A percentile compares a stretch with the other conserved stretches of the same genome.
Evolutionary conservation across 53 echinoderm and acorn worm genomes (phyloP).

Genomic region (Zoroaster sp.): DNA sequence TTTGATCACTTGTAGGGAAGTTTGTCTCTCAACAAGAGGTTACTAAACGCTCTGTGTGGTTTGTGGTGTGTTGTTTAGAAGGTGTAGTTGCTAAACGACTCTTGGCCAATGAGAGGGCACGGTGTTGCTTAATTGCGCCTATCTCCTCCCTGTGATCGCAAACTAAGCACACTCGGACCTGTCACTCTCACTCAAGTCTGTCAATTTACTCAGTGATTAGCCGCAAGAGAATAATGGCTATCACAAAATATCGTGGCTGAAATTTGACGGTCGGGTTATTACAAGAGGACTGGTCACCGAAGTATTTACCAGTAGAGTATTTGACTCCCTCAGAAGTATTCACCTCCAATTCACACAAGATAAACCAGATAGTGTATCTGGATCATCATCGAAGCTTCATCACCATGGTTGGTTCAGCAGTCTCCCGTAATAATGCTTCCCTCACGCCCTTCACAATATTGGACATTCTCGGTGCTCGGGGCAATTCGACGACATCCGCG

Average conservation of each 20-base stretch:
- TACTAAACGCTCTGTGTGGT: constrained; percentile 3
- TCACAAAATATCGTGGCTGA: not conserved
- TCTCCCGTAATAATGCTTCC: constrained; percentile 30
- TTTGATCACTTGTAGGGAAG: not conserved
- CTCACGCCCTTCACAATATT: constrained; percentile 79
- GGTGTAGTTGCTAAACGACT: constrained; percentile 26
- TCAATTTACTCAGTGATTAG: constrained; percentile 46
- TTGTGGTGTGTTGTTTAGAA: not conserved
- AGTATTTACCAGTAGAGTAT: not conserved
- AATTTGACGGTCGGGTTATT: not conserved
- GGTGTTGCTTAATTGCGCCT: not conserved
- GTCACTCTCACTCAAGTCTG: constrained; percentile 38
- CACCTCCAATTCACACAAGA: not conserved
- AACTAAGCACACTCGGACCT: not conserved
- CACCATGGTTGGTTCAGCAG: constrained; percentile 26
- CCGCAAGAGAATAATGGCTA: not conserved
- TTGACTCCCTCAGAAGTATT: not conserved
- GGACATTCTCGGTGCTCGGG: constrained; percentile 67
- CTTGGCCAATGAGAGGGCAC: constrained; percentile 25
- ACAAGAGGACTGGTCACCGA: not conserved
- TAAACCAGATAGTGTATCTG: not conserved
- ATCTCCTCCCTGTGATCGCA: not conserved
- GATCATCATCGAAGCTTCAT: not conserved
- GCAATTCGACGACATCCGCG: not conserved
- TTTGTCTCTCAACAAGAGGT: not conserved